Base-by-base conservation (phyloP, 2,888 invertebrate genomes). In the Frankliniella intonsa region DNA sequence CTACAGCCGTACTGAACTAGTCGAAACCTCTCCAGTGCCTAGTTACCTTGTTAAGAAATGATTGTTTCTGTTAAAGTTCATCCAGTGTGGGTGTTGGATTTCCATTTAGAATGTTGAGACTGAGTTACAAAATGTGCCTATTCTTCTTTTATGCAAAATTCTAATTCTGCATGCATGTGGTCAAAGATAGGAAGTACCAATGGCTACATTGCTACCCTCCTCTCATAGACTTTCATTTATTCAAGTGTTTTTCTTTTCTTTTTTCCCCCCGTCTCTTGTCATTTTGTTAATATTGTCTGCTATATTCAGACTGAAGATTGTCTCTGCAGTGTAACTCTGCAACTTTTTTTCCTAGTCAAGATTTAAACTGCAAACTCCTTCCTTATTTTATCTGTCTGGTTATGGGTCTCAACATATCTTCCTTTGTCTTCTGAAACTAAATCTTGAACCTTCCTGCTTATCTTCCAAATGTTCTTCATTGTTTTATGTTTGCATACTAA, bases 21-120 rank as follows among this genome's bases (percentile, higher is more conserved):
- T 76, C 69, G 69, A 76, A 76, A 76, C 22, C 69, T 76, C 69
- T 76, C 69, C 69, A 76, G 69, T 76, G 69, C 69, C 69, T 76
- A 76, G 69, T 76, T 76, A 76, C 69, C 69, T 76, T 76, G 12
- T 76, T 76, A 22, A 76, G 69, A 25, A 76, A 76, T 76, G 69
- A 76, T 76, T 76, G 25, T 76, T 76, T 76, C 69, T 76, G 5
- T 76, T 25, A 22, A 76, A 25, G 9, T 76, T 76, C 69, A 76
- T 76, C 38, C n/a, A 76, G 69, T 25, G 22, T 25, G 22, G 69
- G 69, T 76, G 69, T 22, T 22, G 62, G 19, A 25, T 25, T 76
- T 55, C 14, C 55, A 9, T 55, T 76, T 76, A 76, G 25, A 76
- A 22, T 76, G 12, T 76, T 76, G 69, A 76, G 69, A 76, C 69